A percentile compares a stretch with the other conserved stretches of the same genome.
Conservation (phyloP, 2,797 vertebrate species). For the Anabacerthia variegaticeps region DNA sequence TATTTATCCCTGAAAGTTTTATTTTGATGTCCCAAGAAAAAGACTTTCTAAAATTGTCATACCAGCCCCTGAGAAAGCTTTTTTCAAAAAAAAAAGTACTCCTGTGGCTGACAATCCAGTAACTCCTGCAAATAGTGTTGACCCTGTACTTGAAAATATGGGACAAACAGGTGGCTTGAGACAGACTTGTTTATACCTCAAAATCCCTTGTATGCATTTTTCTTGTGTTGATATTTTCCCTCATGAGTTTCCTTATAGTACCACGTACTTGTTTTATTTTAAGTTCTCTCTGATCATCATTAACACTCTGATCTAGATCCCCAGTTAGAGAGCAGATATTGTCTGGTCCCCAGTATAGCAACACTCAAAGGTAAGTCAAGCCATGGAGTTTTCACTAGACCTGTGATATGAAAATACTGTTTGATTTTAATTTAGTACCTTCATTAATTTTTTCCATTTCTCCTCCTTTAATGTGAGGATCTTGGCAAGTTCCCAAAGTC, state of each 20-base stretch:
- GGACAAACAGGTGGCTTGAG: background rate
- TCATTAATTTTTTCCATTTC: slow-evolving; percentile 36
- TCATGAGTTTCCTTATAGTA: background rate
- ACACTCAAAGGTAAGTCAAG: slow-evolving; percentile 41
- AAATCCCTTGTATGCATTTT: background rate
- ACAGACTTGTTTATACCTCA: background rate
- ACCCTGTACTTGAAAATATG: background rate
- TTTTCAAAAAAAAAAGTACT: background rate
- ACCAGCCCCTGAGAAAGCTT: background rate
- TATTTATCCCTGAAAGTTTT: background rate
- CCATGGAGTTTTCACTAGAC: slow-evolving; percentile 10
- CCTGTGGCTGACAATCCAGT: background rate
- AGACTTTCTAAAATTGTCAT: background rate
- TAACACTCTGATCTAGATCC: background rate
- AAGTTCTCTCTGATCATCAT: background rate
- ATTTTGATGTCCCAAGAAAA: background rate
- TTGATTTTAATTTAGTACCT: slow-evolving; percentile 39
- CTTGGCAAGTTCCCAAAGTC: slow-evolving; percentile 13
- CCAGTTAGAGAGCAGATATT: background rate
- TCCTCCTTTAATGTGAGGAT: slow-evolving; percentile 26
- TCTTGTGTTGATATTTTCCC: background rate
- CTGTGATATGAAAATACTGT: slow-evolving; percentile 16
- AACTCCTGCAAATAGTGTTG: background rate
- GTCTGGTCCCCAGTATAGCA: background rate
- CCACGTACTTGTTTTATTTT: background rate